Conservation (phyloP, 2,888 invertebrate genomes). For the Helobdella robusta region DNA sequence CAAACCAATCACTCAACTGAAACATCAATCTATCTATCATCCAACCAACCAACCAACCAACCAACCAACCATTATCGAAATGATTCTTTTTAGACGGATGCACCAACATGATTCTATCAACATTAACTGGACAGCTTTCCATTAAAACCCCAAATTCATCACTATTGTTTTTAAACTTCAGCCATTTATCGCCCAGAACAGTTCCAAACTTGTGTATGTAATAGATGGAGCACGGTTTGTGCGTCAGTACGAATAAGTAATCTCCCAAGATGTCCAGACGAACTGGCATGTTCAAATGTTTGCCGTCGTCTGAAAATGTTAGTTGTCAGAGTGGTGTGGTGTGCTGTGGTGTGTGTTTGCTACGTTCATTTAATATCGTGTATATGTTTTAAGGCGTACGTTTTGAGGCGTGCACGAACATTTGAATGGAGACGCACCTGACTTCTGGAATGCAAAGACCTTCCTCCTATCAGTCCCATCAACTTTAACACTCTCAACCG, state of each 20-base stretch:
- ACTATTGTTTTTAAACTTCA: constrained; percentile 7
- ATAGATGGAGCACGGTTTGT: constrained; percentile 58
- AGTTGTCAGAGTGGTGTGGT: too few relatives aligned
- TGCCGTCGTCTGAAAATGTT: constrained; percentile 57
- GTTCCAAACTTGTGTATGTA: constrained; percentile 58
- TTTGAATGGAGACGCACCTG: background rate
- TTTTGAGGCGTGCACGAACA: too few relatives aligned
- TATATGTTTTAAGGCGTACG: too few relatives aligned
- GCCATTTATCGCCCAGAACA: background rate
- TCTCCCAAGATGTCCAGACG: constrained; percentile 68
- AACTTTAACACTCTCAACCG: constrained; percentile 30
- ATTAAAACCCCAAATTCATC: background rate
- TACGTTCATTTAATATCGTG: too few relatives aligned
- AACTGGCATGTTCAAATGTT: constrained; percentile 52
- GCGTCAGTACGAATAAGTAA: constrained; percentile 60
- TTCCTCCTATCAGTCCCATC: constrained; percentile 26
- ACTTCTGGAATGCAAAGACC: constrained; percentile 26
- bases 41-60: background rate
- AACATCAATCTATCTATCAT: background rate
- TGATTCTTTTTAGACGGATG: constrained; percentile 59
- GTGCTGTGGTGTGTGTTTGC: too few relatives aligned
- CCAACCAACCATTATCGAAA: constrained; percentile 7
- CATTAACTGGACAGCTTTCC: constrained; percentile 22
- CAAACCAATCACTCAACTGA: background rate
- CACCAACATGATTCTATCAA: constrained; percentile 58